These are phyloP conservation scores for Pantherophis guttatus DNA, from an alignment of 2,113 vertebrate species.

Conservation along the genomic window DNA sequence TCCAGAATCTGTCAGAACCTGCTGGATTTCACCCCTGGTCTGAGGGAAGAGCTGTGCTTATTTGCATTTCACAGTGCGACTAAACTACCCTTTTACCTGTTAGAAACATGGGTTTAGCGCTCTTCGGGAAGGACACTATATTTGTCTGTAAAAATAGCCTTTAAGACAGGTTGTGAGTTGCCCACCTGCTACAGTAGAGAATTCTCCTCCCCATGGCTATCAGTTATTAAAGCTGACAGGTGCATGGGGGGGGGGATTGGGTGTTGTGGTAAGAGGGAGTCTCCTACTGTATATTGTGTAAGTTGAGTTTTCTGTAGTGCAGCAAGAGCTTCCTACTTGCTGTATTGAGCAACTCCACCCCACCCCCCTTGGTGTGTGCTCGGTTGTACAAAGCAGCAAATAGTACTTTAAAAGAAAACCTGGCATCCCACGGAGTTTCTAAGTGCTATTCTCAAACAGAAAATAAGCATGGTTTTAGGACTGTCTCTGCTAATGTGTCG, in stretches of 20 bases:
- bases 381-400: not conserved
- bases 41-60: not conserved
- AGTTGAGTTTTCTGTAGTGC: not conserved
- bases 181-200: not conserved
- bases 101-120: not conserved
- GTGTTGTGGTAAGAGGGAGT: not conserved
- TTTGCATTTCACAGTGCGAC: not conserved
- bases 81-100: not conserved
- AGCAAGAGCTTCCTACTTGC: not conserved
- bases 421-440: not conserved
- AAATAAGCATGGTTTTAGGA: not conserved
- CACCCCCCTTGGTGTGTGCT: not conserved
- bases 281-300: not conserved
- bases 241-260: not conserved
- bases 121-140: not conserved
- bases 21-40: not conserved
- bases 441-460: not conserved
- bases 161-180: not conserved
- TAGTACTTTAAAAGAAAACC: not conserved
- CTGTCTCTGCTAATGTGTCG: not conserved
- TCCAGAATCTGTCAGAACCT: no score
- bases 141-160: not conserved
- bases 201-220: not conserved
- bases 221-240: not conserved
- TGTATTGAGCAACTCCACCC: not conserved